These are phyloP conservation scores for Moxostoma hubbsi DNA, from an alignment of 2,797 vertebrate species.

Conservation along the genomic window DNA sequence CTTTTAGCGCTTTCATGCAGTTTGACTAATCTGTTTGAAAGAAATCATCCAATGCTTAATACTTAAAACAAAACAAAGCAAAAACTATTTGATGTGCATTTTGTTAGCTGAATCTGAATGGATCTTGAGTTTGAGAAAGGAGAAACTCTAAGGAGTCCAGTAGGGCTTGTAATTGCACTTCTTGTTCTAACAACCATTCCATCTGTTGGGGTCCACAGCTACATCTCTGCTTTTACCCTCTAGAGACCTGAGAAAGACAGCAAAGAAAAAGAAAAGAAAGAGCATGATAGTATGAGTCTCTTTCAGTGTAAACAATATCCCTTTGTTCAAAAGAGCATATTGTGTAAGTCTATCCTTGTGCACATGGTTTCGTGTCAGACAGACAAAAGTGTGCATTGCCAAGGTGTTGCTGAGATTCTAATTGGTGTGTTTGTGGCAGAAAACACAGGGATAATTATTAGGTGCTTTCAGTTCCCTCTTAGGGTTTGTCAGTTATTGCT, in stretches of 20 bases:
- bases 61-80: slow-evolving; percentile 5
- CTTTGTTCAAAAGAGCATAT: slow-evolving; percentile 34
- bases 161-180: slow-evolving; percentile 58
- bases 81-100: slow-evolving; percentile 14
- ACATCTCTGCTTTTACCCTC: slow-evolving; percentile 59
- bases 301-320: slow-evolving; percentile 11
- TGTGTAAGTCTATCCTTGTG: slow-evolving; percentile 36
- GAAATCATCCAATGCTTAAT: not conserved
- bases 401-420: slow-evolving; percentile 45
- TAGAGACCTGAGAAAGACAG: slow-evolving; percentile 27
- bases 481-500: slow-evolving; percentile 59
- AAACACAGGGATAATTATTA: slow-evolving; percentile 60
- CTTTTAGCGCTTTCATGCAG: not conserved
- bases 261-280: not conserved
- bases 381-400: slow-evolving; percentile 6
- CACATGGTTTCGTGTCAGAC: slow-evolving; percentile 33
- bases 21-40: not conserved
- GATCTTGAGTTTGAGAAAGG: slow-evolving; percentile 11
- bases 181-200: slow-evolving; percentile 63
- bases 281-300: slow-evolving; percentile 16
- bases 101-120: slow-evolving; percentile 18
- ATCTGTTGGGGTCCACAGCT: slow-evolving; percentile 61
- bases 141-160: slow-evolving; percentile 51
- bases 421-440: slow-evolving; percentile 51
- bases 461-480: slow-evolving; percentile 57